Evolutionary conservation across 1,140 invertebrate species (phyloP).

Genomic region (Diploscapter pachys): DNA sequence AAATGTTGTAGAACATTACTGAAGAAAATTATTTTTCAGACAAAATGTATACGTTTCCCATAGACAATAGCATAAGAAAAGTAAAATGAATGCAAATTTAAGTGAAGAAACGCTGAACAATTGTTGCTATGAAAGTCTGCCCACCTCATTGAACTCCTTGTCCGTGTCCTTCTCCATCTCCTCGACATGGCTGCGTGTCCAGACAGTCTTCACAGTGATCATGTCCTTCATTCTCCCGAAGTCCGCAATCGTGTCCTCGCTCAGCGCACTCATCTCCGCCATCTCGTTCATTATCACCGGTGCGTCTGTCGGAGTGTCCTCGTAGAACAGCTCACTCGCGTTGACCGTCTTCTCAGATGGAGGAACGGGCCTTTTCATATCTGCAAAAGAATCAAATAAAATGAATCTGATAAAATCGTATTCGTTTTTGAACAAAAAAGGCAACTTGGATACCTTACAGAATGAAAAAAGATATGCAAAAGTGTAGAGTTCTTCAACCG

Average conservation of each 20-base stretch:
- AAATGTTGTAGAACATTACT: too few relatives aligned
- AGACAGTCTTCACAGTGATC: conserved; percentile 22
- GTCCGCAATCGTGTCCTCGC: conserved; percentile 4
- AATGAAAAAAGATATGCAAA: too few relatives aligned
- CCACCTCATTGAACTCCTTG: conserved; percentile 6
- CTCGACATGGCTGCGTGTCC: conserved; percentile 28
- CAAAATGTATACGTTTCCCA: not conserved
- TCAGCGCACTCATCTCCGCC: not conserved
- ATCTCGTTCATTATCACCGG: not conserved
- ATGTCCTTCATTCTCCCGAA: conserved; percentile 15
- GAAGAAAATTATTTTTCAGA: not conserved
- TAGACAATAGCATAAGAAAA: not conserved
- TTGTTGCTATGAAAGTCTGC: too few relatives aligned
- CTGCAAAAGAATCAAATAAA: too few relatives aligned
- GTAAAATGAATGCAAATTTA: conserved; percentile 2
- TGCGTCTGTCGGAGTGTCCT: not conserved
- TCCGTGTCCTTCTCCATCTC: conserved; percentile 13
- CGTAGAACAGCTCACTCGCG: too few relatives aligned
- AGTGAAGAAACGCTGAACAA: conserved; percentile 30
- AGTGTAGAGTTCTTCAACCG: not conserved
- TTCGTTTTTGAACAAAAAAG: too few relatives aligned
- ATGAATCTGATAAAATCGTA: too few relatives aligned
- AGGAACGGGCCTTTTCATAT: too few relatives aligned
- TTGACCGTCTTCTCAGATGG: too few relatives aligned
- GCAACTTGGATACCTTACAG: too few relatives aligned